Base-by-base conservation (phyloP, 2,888 invertebrate species). In the Macaria liturata region DNA sequence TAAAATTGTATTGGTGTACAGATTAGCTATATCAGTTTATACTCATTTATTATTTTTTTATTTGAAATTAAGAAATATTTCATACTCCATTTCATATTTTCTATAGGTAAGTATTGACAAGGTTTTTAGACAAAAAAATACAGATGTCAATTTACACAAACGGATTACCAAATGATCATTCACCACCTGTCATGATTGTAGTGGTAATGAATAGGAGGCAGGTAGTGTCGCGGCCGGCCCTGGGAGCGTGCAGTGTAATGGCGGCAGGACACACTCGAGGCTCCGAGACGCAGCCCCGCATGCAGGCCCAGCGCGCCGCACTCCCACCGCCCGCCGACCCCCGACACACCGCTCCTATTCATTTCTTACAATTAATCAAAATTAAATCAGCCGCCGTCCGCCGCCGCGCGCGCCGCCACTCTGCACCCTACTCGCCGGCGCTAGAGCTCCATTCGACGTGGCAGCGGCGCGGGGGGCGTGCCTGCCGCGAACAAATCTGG, bases 281-380 rank as follows among this genome's bases (percentile, higher is more conserved):
- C 66, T 37, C 60, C 61, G 54, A 62, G 59, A 46, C 54, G 9
- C n/a, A n/a, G n/a, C n/a, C n/a, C n/a, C n/a, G n/a, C 42, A 5
- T n/a, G 42, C 32, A 3, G 40, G 20, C n/a, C 50, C 37, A 20
- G 45, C 30, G 37, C 50, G 63, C 64, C 60, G 59, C 54, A 53
- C 65, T 59, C 62, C 62, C 49, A 54, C 59, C 58, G 58, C 67
- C 59, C 58, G 54, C 40, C 61, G 62, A 64, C 70, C 65, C 62
- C 66, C 68, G 65, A 70, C 74, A 20, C 20, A 76, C 64, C 75
- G 63, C 68, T 74, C 77, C 87, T 87, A 86, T 88, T 88, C 89
- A 88, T 86, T 86, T 89, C 90, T 87, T 82, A 87, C 91, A 89
- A 91, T 90, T 91, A 91, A 91, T 91, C 91, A 90, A 91, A 88